These are phyloP conservation scores for Cheilosia scutellata DNA, from an alignment of 2,888 invertebrate species.

Conservation along the genomic window DNA sequence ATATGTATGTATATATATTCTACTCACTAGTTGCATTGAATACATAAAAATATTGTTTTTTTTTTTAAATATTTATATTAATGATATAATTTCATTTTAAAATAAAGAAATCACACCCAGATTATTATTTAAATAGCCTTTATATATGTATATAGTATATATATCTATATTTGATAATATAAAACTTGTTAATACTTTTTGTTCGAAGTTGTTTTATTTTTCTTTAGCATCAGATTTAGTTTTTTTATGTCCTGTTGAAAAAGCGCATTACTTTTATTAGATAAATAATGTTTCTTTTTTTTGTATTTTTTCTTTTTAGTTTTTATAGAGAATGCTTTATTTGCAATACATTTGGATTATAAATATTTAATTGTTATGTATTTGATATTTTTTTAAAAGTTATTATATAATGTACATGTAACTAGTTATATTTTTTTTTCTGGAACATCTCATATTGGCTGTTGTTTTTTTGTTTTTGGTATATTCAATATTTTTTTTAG, in stretches of 20 bases:
- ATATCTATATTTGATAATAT: constrained; percentile 68
- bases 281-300: constrained; percentile 33
- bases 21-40: constrained; percentile 74
- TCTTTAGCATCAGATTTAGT: constrained; percentile 54
- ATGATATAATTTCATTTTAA: constrained; percentile 72
- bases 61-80: constrained; percentile 63
- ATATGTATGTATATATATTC: constrained; percentile 65
- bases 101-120: constrained; percentile 75
- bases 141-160: constrained; percentile 70
- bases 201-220: constrained; percentile 65
- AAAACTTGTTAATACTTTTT: constrained; percentile 73
- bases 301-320: constrained; percentile 1
- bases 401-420: constrained; percentile 56
- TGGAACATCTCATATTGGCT: constrained; percentile 73
- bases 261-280: constrained; percentile 68
- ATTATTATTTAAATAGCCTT: constrained; percentile 73
- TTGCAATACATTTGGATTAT: constrained; percentile 47
- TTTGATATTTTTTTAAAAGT: constrained; percentile 36
- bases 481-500: constrained; percentile 26
- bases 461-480: constrained; percentile 24
- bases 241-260: constrained; percentile 45
- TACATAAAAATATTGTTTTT: constrained; percentile 72
- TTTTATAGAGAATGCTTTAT: constrained; percentile 46
- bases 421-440: constrained; percentile 27
- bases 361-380: constrained; percentile 46